phyloP scores from a whole-genome alignment of 2,113 vertebrate species.

The Todiramphus saurophagus region DNA sequence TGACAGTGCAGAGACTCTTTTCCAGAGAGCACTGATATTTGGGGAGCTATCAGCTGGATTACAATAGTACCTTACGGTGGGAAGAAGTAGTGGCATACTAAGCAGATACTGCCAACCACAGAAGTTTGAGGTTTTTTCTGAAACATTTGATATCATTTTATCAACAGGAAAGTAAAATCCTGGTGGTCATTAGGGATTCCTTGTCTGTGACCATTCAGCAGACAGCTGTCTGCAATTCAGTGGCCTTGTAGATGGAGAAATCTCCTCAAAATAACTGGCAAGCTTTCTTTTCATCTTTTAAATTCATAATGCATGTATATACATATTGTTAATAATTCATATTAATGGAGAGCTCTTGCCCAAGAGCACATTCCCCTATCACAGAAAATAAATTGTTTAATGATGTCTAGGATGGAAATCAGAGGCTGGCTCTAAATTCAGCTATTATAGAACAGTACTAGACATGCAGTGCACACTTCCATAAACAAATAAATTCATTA shows the following conservation, averaged over 20 bases:
- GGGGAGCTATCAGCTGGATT: not conserved
- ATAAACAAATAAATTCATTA: conserved; percentile 49
- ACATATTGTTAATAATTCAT: conserved; percentile 62
- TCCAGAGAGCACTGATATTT: not conserved
- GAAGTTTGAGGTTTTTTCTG: not conserved
- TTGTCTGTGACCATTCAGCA: not conserved
- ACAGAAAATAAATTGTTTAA: conserved; percentile 56
- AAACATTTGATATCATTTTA: not conserved
- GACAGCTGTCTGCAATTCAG: not conserved
- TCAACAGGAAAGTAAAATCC: not conserved
- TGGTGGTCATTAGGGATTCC: not conserved
- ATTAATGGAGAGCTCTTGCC: conserved; percentile 37
- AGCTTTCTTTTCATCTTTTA: conserved; percentile 27
- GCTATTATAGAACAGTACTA: not conserved
- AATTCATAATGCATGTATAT: conserved; percentile 48
- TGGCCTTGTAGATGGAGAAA: not conserved
- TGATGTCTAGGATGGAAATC: conserved; percentile 24
- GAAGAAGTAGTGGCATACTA: not conserved
- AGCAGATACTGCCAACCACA: not conserved
- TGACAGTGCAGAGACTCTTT: not conserved
- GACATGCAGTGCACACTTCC: not conserved
- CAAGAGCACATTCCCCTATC: conserved; percentile 27
- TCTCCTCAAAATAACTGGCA: not conserved
- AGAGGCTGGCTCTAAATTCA: conserved; percentile 16
- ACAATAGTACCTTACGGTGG: not conserved